Evolutionary conservation across 30 jellyfish, hydroid and myxozoan species (phyloP).

Genomic region (Hydra vulgaris): DNA sequence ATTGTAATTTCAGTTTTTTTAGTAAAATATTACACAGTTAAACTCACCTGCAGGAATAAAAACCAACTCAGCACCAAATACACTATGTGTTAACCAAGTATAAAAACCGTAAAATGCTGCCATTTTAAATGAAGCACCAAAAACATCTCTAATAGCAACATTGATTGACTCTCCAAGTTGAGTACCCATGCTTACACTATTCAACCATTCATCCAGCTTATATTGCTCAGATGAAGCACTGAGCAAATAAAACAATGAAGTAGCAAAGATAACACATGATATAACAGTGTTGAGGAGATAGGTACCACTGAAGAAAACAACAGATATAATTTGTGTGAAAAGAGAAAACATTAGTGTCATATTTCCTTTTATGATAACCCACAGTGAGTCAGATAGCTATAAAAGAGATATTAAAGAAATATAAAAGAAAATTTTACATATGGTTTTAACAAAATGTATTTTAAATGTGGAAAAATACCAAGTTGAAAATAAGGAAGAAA

Average conservation of each 20-base stretch:
- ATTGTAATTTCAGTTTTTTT: too few relatives aligned
- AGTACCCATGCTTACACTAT: conserved; percentile 91
- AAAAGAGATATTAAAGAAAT: neutral
- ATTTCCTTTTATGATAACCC: conserved; percentile 69
- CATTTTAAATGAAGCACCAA: conserved; percentile 95
- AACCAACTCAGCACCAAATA: conserved; percentile 57
- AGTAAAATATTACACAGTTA: too few relatives aligned
- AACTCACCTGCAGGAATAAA: conserved; percentile 93
- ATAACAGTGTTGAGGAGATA: conserved; percentile 57
- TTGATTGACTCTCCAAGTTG: conserved; percentile 79
- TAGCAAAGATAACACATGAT: conserved; percentile 61
- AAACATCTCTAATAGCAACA: conserved; percentile 73
- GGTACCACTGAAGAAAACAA: conserved; percentile 76
- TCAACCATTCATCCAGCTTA: conserved; percentile 72
- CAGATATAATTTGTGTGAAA: conserved; percentile 50
- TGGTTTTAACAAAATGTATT: too few relatives aligned
- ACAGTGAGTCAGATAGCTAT: conserved; percentile 74
- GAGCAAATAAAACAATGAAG: conserved; percentile 71
- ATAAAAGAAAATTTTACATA: too few relatives aligned
- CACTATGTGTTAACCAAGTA: conserved; percentile 88
- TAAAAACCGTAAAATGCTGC: conserved; percentile 82
- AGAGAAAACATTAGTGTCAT: conserved; percentile 49
- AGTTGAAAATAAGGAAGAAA: too few relatives aligned
- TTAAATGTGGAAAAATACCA: too few relatives aligned
- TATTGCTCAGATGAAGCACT: conserved; percentile 75